These are phyloP conservation scores for Ctenosaura bakeri DNA, from an alignment of 2,797 vertebrate genomes.

Conservation along the genomic window DNA sequence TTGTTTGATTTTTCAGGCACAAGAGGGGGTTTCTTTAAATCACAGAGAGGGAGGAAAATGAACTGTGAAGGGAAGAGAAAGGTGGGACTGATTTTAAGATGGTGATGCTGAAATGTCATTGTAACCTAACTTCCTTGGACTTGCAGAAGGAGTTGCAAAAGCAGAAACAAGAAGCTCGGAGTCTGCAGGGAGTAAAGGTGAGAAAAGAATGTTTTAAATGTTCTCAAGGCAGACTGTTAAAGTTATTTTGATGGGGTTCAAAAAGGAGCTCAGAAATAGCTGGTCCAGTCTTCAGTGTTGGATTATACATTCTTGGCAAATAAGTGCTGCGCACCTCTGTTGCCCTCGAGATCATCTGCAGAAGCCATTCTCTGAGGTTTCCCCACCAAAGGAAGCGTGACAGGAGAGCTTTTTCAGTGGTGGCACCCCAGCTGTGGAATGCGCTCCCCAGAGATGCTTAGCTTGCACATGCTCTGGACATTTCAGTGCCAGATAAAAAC, in stretches of 20 bases:
- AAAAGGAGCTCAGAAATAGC: background rate
- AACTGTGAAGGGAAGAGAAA: background rate
- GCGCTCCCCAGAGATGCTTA: too few species aligned
- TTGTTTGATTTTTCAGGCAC: slow-evolving; percentile 6
- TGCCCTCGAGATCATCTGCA: background rate
- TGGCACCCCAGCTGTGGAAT: background rate
- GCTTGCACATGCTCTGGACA: background rate
- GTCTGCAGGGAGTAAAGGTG: slow-evolving; percentile 95
- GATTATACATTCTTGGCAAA: background rate
- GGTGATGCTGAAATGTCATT: background rate
- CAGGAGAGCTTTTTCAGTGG: background rate
- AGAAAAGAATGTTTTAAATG: slow-evolving; percentile 48
- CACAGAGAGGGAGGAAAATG: background rate
- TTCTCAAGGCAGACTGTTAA: rapidly evolving
- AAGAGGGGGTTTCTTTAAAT: slow-evolving; percentile 6
- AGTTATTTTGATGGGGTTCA: background rate
- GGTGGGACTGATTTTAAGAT: background rate
- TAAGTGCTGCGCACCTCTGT: background rate
- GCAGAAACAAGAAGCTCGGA: slow-evolving; percentile 94
- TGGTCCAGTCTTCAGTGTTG: background rate
- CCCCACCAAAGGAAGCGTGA: background rate
- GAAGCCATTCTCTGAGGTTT: background rate
- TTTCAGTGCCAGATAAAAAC: background rate
- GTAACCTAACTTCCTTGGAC: slow-evolving; percentile 67
- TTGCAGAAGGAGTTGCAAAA: slow-evolving; percentile 92